These are phyloP conservation scores for Patiria miniata DNA, from an alignment of 35 echinoderm and acorn worm species.

Conservation along the genomic window DNA sequence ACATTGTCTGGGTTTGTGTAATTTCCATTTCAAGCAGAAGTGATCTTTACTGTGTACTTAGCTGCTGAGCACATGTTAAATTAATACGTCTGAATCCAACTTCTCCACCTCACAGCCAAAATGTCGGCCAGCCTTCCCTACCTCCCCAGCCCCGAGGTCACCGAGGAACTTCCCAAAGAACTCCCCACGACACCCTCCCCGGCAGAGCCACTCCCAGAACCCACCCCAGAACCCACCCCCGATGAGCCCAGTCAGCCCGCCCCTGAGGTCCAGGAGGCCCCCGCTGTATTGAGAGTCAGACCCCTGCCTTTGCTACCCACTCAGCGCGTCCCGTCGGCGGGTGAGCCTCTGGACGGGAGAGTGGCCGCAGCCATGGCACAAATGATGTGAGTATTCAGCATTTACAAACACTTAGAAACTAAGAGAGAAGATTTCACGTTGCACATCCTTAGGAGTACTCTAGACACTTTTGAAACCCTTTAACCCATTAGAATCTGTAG, in stretches of 20 bases:
- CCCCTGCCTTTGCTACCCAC: neutral
- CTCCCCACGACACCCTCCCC: neutral
- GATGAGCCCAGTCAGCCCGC: neutral
- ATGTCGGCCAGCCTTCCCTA: neutral
- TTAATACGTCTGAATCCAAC: too few relatives aligned
- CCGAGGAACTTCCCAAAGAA: neutral
- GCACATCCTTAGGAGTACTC: too few relatives aligned
- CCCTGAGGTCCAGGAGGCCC: neutral
- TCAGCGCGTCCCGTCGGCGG: slow-evolving; percentile 28
- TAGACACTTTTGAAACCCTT: too few relatives aligned
- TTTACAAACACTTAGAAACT: neutral
- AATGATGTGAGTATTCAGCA: slow-evolving; percentile 78
- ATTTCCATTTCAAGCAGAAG: too few relatives aligned
- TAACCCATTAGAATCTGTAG: too few relatives aligned
- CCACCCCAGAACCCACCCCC: neutral
- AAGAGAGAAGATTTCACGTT: too few relatives aligned
- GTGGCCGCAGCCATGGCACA: slow-evolving; percentile 49
- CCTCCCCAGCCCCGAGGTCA: neutral
- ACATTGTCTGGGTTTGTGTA: too few relatives aligned
- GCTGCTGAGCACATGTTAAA: too few relatives aligned
- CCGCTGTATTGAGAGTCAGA: neutral
- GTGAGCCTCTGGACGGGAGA: slow-evolving; percentile 50
- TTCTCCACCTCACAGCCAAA: neutral
- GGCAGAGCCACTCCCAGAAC: too few relatives aligned
- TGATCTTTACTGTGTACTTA: too few relatives aligned